Evolutionary conservation across 2,113 vertebrate species (phyloP), one percentile per base, ranked within the genome.

Genomic region (Lepidothrix coronata): DNA sequence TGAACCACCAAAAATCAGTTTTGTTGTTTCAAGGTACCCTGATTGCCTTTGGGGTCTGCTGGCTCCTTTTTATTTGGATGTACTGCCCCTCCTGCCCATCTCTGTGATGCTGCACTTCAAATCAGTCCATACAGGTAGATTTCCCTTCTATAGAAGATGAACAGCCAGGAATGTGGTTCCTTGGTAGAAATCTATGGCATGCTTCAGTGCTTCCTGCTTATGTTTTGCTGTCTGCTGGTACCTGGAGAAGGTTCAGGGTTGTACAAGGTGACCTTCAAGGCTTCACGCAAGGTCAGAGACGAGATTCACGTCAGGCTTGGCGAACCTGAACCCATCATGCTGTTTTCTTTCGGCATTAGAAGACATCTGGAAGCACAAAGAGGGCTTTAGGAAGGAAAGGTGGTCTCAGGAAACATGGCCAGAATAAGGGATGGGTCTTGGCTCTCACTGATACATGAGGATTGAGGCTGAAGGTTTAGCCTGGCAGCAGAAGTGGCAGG

Each of bases 301-400:
- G 11, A 58, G 21, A 51, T 30, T 70, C 4, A n/a, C 8, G 19
- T 33, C 7, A n/a, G 30, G 20, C 49, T 82, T 72, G 37, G 39
- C 19, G 14, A 15, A 51, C 18, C 4, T 65, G 37, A 7, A 57
- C 41, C 52, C 25, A 2, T 46, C 55, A 24, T 0, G 0, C 16
- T 61, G 31, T 66, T 85, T 67, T 71, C 39, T 85, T 87, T 88
- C 1, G 1, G 9, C 11, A 12, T 59, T 67, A 37, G 30, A 78
- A 63, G 17, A 75, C 2, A 5, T 31, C 10, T 82, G 37, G n/a
- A 83, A 88, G 75, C 27, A 76, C 11, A 21, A 25, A 54, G 2
- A 62, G 19, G 33, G 35, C 30, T 68, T 87, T 49, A 35, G 14
- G 44, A 82, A 12, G 30, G 35, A 74, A 52, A 66, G 18, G 8